Percentiles rank a stretch among this genome's conserved stretches.
These are phyloP conservation scores for Onychostoma macrolepis DNA, from an alignment of 2,113 vertebrate genomes.

Conservation along the genomic window DNA sequence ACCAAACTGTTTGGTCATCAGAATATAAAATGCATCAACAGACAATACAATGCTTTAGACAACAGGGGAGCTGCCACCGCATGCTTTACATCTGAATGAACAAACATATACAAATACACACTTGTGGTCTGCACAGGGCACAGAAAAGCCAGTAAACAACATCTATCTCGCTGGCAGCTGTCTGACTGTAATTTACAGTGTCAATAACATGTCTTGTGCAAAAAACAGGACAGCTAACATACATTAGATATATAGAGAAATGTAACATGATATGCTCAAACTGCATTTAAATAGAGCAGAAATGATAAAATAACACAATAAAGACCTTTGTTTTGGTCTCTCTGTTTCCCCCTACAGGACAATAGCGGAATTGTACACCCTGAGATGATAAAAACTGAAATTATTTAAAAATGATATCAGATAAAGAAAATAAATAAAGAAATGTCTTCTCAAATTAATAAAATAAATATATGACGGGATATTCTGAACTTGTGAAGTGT, in stretches of 20 bases:
- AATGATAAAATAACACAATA: not conserved
- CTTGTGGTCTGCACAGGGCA: not conserved
- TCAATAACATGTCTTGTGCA: not conserved
- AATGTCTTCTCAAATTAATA: not conserved
- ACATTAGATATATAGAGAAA: not conserved
- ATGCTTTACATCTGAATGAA: not conserved
- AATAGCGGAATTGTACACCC: not conserved
- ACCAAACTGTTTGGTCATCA: conserved; percentile 32
- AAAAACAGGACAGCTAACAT: not conserved
- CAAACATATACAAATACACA: not conserved
- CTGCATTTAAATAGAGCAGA: not conserved
- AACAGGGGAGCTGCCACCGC: not conserved
- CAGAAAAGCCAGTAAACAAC: not conserved
- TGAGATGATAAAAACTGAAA: not conserved
- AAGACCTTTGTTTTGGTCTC: not conserved
- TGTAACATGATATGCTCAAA: not conserved
- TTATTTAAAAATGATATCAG: not conserved
- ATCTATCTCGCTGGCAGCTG: not conserved
- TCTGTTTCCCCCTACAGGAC: not conserved
- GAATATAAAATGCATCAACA: conserved; percentile 27
- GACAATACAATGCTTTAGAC: not conserved
- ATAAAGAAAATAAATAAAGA: no score
- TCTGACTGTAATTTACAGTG: not conserved
- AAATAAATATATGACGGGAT: not conserved
- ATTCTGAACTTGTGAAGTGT: not conserved